These are phyloP conservation scores for Forbesichthys agassizii DNA, from an alignment of 2,113 vertebrate genomes.

Conservation along the genomic window DNA sequence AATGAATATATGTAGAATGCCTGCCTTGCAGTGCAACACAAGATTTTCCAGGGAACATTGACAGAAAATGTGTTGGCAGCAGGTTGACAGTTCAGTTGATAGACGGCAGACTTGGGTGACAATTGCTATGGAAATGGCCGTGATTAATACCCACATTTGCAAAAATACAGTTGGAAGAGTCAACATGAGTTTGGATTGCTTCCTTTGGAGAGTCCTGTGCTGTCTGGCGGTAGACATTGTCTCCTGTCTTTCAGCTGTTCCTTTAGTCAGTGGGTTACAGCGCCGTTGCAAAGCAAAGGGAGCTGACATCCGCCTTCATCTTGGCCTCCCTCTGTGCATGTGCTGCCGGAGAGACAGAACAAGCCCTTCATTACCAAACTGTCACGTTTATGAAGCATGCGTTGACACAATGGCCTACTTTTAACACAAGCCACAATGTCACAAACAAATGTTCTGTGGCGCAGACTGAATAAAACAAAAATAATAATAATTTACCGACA, in stretches of 20 bases:
- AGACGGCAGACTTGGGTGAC: no score
- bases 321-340: constrained; percentile 64
- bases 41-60: no score
- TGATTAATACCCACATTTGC: no score
- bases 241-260: constrained; percentile 57
- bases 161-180: no score
- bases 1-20: no score
- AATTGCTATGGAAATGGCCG: no score
- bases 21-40: no score
- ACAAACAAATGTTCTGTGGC: constrained; percentile 14
- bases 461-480: constrained; percentile 22
- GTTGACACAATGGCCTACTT: constrained; percentile 33
- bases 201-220: constrained; percentile 32
- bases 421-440: constrained; percentile 39
- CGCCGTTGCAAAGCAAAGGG: constrained; percentile 37
- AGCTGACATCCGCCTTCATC: constrained; percentile 61
- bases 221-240: constrained; percentile 44
- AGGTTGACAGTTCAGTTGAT: no score
- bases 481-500: constrained; percentile 26
- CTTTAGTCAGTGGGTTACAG: constrained; percentile 44
- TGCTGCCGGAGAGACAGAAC: constrained; percentile 62
- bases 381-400: constrained; percentile 40
- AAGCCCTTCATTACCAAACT: constrained; percentile 55
- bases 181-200: background rate
- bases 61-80: no score